These are phyloP conservation scores for Acrossocheilus fasciatus DNA, from an alignment of 2,797 vertebrate species.

Conservation along the genomic window DNA sequence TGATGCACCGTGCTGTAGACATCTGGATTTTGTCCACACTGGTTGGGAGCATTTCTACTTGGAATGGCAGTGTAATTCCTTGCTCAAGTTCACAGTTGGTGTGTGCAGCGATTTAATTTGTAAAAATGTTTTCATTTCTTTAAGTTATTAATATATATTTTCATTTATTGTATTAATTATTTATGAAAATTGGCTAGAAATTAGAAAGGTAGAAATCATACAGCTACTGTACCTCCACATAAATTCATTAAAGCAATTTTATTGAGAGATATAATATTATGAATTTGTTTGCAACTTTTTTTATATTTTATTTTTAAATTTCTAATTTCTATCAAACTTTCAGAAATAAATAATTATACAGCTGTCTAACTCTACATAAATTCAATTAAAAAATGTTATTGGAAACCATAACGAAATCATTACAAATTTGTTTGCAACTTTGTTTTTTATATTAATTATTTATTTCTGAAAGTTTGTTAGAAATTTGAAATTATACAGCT, in stretches of 20 bases:
- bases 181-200: background rate
- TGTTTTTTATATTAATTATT: background rate
- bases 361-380: too few species aligned
- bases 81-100: background rate
- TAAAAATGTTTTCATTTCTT: background rate
- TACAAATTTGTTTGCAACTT: background rate
- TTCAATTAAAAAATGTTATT: background rate
- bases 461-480: background rate
- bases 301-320: too few species aligned
- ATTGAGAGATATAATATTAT: too few species aligned
- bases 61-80: constrained; percentile 25
- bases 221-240: background rate
- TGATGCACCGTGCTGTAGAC: constrained; percentile 66
- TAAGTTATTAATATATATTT: background rate
- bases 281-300: too few species aligned
- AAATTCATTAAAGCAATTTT: background rate
- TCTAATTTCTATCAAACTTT: too few species aligned
- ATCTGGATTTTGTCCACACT: constrained; percentile 68
- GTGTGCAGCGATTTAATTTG: background rate
- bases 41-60: constrained; percentile 58
- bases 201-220: background rate
- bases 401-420: background rate
- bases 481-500: background rate
- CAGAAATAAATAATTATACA: too few species aligned
- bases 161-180: background rate